Base-by-base conservation (phyloP, 53 echinoderm and acorn worm genomes). In the Astropecten irregularis region DNA sequence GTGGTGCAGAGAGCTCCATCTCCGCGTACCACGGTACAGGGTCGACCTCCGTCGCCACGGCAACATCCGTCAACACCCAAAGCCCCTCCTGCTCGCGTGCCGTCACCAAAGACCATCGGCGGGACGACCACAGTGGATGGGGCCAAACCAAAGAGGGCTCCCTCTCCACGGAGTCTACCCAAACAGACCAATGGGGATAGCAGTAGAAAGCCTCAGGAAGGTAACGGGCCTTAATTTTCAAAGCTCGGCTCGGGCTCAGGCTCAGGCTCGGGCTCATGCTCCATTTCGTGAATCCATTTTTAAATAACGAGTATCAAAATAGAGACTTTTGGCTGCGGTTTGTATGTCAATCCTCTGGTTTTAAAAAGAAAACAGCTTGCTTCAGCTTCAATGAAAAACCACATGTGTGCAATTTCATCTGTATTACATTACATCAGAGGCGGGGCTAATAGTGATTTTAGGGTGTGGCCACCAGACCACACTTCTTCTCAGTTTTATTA, bases 1-100 rank as follows among this genome's bases (percentile, higher is more conserved):
- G n/a, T n/a, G n/a, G n/a, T n/a, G n/a, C 90, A 93, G 93, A 90
- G 93, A 60, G 90, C 90, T 4, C 87, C 90, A 9, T 93, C 93
- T 55, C 90, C 93, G 14, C 87, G 93, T 7, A 87, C 90, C 5
- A 53, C 90, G 30, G 30, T 79, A 60, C 79, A 79, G 13, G 42
- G 40, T 19, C 47, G 89, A 63, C 86, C 92, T 13, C 85, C 89
- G 37, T 91, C 95, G 34, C 95, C 95, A 31, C 49, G 90, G 28
- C 89, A 92, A 65, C 87, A 76, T 29, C 60, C 86, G 4, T 73
- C 81, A 14, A 19, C 90, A 48, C 85, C 51, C 47, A 72, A 57
- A 61, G 35, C 32, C 38, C 14, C 69, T 1, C 69, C 44, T 2
- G 74, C 34, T 15, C 74, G 74, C 4, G 51, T 64, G 32, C 85